phyloP scores from a whole-genome alignment of 2,888 invertebrate genomes.

The Sericinus montela region DNA sequence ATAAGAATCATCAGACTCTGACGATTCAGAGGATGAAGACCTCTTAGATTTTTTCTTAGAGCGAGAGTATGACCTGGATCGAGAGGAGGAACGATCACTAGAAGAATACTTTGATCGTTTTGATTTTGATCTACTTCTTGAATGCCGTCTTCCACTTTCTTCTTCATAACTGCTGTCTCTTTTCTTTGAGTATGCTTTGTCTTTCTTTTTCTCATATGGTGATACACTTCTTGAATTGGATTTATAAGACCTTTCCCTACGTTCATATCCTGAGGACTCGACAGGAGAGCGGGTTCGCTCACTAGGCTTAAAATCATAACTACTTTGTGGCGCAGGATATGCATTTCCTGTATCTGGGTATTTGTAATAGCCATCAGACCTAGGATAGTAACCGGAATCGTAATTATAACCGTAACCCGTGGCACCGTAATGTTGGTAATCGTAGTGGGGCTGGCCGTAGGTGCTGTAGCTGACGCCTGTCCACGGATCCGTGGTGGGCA shows the following conservation, averaged over 20 bases:
- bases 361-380: conserved; percentile 42
- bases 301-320: conserved; percentile 32
- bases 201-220: conserved; percentile 42
- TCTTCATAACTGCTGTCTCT: conserved; percentile 51
- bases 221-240: conserved; percentile 54
- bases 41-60: conserved; percentile 42
- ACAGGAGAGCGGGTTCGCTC: conserved; percentile 37
- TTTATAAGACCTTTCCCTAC: conserved; percentile 37
- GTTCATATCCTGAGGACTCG: conserved; percentile 35
- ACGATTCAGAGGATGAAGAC: conserved; percentile 49
- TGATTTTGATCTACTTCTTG: conserved; percentile 45
- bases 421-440: conserved; percentile 53
- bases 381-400: conserved; percentile 54
- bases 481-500: conserved; percentile 70
- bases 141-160: conserved; percentile 35
- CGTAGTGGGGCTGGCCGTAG: conserved; percentile 53
- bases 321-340: conserved; percentile 30
- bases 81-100: conserved; percentile 54
- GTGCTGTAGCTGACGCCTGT: conserved; percentile 68
- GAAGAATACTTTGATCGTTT: conserved; percentile 56
- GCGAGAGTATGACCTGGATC: conserved; percentile 51
- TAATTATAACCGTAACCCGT: conserved; percentile 47
- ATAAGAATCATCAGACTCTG: conserved; percentile 48
- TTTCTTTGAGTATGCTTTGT: conserved; percentile 46
- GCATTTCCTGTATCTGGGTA: conserved; percentile 37